Base-by-base conservation (phyloP, 2,797 vertebrate genomes). In the Myotis vivesi region DNA sequence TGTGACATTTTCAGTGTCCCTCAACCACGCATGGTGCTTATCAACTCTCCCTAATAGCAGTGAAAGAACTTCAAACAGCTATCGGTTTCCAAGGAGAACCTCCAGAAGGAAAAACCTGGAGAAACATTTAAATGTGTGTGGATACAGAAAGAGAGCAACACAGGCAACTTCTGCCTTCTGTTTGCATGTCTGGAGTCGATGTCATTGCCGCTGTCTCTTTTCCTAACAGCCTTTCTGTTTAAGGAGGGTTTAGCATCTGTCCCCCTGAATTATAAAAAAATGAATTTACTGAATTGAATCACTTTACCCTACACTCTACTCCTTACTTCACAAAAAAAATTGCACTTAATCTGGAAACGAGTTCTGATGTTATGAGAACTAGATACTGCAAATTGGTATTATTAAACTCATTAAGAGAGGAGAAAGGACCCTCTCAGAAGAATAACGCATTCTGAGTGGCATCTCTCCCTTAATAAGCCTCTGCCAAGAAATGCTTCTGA, bases 301-400 rank as follows among this genome's bases (percentile, higher is more conserved):
- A 89, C 59, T 75, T 89, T 49, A 82, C 16, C 30, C 22, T 95
- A 33, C 22, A 25, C 25, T 80, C 80, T 88, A 38, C 38, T 49
- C 33, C 38, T 91, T 89, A 68, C 49, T 92, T 86, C 83, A 92
- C 49, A 64, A n/a, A 83, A 79, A 93, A 41, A 94, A 85, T 62
- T 85, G 28, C 46, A 79, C 75, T 89, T 94, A 89, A 87, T 77
- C 68, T 55, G 20, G 73, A 82, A 95, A 93, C 89, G 77, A 90
- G 81, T 75, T 95, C 84, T 90, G 64, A 87, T 84, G 20, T 64
- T 69, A 66, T 17, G 13, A 93, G 53, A 95, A 95, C 8, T 85
- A n/a, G 33, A 22, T 82, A 46, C 36, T 68, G 33, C 80, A 92
- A 87, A 82, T 87, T 90, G 64, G 23, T 82, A 8, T 75, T 66